phyloP scores from a whole-genome alignment of 2,113 vertebrate genomes.

The Hippocampus comes region DNA sequence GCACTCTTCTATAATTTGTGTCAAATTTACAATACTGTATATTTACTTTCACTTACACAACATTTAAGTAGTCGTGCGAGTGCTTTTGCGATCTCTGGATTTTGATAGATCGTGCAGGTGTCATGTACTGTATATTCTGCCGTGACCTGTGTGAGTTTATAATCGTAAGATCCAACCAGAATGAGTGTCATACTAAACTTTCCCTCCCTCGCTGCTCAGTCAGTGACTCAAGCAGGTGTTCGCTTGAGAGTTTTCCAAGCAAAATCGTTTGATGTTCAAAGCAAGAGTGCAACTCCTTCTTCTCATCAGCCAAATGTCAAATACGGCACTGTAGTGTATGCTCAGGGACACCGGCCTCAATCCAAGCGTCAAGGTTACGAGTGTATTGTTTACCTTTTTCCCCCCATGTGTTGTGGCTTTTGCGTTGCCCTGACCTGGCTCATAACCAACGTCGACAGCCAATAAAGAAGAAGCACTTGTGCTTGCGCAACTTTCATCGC shows the following conservation, averaged over 20 bases:
- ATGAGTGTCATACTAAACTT: background rate
- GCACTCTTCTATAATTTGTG: too few species aligned
- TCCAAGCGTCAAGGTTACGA: constrained; percentile 76
- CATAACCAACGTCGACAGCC: constrained; percentile 21
- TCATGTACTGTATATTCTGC: background rate
- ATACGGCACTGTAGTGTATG: constrained; percentile 20
- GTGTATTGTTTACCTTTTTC: constrained; percentile 63
- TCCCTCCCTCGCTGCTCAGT: background rate
- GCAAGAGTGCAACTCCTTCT: constrained; percentile 3
- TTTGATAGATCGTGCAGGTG: background rate
- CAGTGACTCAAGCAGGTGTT: background rate
- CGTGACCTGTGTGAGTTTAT: background rate
- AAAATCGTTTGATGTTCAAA: constrained; percentile 47
- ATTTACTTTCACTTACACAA: too few species aligned
- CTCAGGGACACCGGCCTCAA: constrained; percentile 71
- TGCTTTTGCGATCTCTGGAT: too few species aligned
- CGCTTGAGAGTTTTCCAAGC: background rate
- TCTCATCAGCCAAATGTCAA: constrained; percentile 46
- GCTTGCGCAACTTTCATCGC: constrained; percentile 1
- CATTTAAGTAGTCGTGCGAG: too few species aligned
- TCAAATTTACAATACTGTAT: too few species aligned
- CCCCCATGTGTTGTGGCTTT: constrained; percentile 76
- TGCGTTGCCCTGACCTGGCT: constrained; percentile 71
- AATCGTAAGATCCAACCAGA: background rate
- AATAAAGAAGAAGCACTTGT: constrained; percentile 54